Base-by-base conservation (phyloP, 37 sponge, comb jelly and placozoan species). In the Oopsacas minuta region DNA sequence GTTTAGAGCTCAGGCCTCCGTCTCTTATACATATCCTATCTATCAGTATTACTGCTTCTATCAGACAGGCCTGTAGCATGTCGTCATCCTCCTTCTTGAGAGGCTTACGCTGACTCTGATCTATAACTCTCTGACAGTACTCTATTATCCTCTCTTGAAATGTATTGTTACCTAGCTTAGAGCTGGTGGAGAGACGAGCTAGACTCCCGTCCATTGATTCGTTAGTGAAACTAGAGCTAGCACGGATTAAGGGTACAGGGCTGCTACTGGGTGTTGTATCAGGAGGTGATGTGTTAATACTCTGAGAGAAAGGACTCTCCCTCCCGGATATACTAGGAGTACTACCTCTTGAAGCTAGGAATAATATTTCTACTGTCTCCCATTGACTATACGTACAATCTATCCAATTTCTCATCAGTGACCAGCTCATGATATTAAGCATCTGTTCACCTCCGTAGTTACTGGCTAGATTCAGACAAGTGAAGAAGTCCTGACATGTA, bases 21-120 rank as follows among this genome's bases (percentile, higher is more conserved):
- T 61, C 75, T 12, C 75, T 3, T 3, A 61, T 25, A n/a, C 75
- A 61, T 25, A 61, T 12, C 28, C 28, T 61, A 34, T 61, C 1
- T 5, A 61, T 10, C 32, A 61, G 75, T 34, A n/a, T 34, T 34
- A 61, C 75, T 25, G 75, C 75, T 34, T 61, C 75, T 5, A 61
- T 34, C 75, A 61, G 75, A n/a, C 28, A 10, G 75, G 75, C 75
- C 7, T 61, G 75, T 34, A 61, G 75, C 75, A 61, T 34, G 7
- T 61, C 28, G 28, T 61, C 75, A 34, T 61, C 75, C 75, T 61
- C 75, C 30, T n/a, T 61, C 30, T n/a, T 61, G 75, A 61, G 75
- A 25, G 75, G 75, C 75, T 61, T 61, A 25, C 75, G 75, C 75
- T 61, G 75, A n/a, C 75, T 61, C 75, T 61, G 75, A 34, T 61